Evolutionary conservation across 2,797 vertebrate species (phyloP).

Genomic region (Gobio occitaniae): DNA sequence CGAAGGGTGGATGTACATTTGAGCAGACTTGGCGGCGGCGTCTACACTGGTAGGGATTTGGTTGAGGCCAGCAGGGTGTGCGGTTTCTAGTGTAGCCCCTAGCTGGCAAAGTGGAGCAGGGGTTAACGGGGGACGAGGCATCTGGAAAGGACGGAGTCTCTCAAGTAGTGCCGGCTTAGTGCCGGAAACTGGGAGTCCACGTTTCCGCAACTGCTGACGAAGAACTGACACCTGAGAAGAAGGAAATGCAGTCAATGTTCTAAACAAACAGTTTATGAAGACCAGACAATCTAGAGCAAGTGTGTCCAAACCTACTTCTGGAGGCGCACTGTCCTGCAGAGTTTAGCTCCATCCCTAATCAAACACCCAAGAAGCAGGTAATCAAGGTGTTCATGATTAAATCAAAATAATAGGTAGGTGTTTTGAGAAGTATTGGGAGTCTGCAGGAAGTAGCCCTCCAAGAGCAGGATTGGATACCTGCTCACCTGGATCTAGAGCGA

Average conservation of each 20-base stretch:
- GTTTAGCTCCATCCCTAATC: not conserved
- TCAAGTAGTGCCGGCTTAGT: conserved; percentile 89
- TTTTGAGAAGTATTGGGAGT: not conserved
- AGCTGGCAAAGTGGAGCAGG: conserved; percentile 77
- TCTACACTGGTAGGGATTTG: conserved; percentile 64
- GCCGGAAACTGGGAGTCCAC: conserved; percentile 90
- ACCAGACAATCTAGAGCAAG: not conserved
- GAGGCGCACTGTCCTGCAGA: not conserved
- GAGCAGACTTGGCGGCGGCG: conserved; percentile 38
- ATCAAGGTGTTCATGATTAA: not conserved
- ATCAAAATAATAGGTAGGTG: not conserved
- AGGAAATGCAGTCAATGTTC: not conserved
- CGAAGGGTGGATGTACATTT: conserved; percentile 68
- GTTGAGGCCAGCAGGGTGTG: conserved; percentile 59
- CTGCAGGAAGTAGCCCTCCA: not conserved
- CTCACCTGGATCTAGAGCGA: not conserved
- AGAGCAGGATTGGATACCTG: not conserved
- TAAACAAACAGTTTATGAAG: not conserved
- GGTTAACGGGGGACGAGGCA: conserved; percentile 71
- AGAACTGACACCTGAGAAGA: conserved; percentile 87
- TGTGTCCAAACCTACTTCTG: not conserved
- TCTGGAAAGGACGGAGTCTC: conserved; percentile 86
- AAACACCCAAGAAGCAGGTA: not conserved
- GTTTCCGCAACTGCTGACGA: conserved; percentile 88
- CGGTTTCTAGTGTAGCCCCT: conserved; percentile 66